A percentile compares a stretch with the other conserved stretches of the same genome.
Evolutionary conservation across 2,888 invertebrate species (phyloP).

Genomic region (Tetropium fuscum): DNA sequence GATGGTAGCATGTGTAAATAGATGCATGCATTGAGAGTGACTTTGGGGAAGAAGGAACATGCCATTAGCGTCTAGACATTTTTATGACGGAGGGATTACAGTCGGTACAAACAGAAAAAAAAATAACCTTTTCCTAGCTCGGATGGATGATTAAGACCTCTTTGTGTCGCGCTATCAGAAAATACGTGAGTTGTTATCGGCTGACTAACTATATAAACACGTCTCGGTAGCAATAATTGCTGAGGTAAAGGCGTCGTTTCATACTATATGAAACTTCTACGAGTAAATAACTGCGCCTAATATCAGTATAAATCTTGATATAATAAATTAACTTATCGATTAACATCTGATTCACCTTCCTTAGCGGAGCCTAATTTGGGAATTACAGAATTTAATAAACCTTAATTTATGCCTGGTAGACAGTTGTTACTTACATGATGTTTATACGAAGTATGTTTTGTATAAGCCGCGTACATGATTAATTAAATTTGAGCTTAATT

Average conservation of each 20-base stretch:
- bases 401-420: not conserved
- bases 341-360: constrained; percentile 2
- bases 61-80: constrained; percentile 35
- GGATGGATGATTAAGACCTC: not conserved
- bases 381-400: not conserved
- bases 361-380: constrained; percentile 4
- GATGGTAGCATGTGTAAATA: constrained; percentile 49
- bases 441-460: not conserved
- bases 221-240: not conserved
- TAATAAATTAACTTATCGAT: constrained; percentile 10
- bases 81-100: constrained; percentile 32
- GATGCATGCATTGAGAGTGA: constrained; percentile 38
- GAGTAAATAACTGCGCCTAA: too few relatives aligned
- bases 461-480: too few relatives aligned
- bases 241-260: not conserved
- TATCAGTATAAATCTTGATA: not conserved
- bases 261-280: too few relatives aligned
- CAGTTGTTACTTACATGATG: not conserved
- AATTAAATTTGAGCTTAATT: too few relatives aligned
- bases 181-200: not conserved
- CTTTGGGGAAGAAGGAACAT: constrained; percentile 24
- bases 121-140: constrained; percentile 9
- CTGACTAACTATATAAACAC: constrained; percentile 2
- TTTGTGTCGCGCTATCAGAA: not conserved
- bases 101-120: constrained; percentile 3